These are phyloP conservation scores for Antechinus stuartii DNA, from an alignment of 2,113 vertebrate genomes.

Conservation along the genomic window DNA sequence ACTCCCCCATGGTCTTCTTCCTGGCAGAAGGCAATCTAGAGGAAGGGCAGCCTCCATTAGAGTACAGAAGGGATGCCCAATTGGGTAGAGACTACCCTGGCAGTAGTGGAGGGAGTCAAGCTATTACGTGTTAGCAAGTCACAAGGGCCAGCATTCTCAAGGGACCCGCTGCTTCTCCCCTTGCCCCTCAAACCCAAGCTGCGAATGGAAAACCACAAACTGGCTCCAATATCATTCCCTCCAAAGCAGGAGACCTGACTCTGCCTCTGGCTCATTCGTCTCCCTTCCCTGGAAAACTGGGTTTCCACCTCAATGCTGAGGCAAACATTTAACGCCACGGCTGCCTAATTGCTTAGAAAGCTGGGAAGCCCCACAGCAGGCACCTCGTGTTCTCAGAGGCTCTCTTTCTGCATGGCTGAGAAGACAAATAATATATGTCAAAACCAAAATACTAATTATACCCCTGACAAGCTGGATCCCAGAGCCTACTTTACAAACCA, in stretches of 20 bases:
- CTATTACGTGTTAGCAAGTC: too few relatives aligned
- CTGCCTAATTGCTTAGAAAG: neutral
- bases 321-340: neutral
- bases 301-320: neutral
- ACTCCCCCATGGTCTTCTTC: constrained; percentile 3
- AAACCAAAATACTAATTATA: neutral
- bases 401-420: neutral
- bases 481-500: accelerated
- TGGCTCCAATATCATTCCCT: neutral
- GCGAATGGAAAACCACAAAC: neutral
- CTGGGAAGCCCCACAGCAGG: neutral
- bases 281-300: neutral
- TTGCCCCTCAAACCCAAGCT: neutral
- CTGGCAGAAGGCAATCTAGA: constrained; percentile 27
- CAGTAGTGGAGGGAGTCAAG: neutral
- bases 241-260: neutral
- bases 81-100: neutral
- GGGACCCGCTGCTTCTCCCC: neutral
- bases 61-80: neutral
- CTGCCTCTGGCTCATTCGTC: neutral
- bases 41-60: neutral
- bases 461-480: neutral
- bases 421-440: neutral
- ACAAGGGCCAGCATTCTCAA: neutral
- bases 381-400: neutral